phyloP scores from a whole-genome alignment of 2,888 invertebrate genomes.

The Papilio gigon region DNA sequence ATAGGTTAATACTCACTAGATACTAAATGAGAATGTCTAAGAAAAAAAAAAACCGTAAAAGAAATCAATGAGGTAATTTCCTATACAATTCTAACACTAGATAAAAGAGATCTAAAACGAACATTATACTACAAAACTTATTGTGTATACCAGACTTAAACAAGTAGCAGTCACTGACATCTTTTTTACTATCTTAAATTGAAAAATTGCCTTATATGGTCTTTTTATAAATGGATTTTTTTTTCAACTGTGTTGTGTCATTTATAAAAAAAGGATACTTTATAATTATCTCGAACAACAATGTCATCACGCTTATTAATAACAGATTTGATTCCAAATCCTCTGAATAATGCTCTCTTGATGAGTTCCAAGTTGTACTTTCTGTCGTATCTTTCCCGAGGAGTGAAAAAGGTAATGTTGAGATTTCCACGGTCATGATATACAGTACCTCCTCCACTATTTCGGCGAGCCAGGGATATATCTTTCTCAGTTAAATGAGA shows the following conservation, averaged over 20 bases:
- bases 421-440: slow-evolving; percentile 97
- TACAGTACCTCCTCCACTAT: slow-evolving; percentile 98
- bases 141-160: too few species aligned
- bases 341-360: slow-evolving; percentile 89
- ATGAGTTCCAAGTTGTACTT: slow-evolving; percentile 94
- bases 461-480: slow-evolving; percentile 91
- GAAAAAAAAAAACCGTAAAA: neutral
- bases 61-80: too few species aligned
- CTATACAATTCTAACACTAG: too few species aligned
- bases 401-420: slow-evolving; percentile 95
- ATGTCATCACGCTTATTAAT: slow-evolving; percentile 94
- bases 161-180: too few species aligned
- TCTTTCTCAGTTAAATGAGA: slow-evolving; percentile 84
- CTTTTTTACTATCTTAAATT: too few species aligned
- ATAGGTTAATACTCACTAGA: neutral
- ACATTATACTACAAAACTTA: too few species aligned
- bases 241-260: neutral
- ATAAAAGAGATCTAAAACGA: too few species aligned
- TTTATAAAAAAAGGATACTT: slow-evolving; percentile 81
- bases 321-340: slow-evolving; percentile 89
- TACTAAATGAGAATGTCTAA: neutral
- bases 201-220: too few species aligned
- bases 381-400: slow-evolving; percentile 91
- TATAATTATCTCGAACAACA: slow-evolving; percentile 88
- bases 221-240: neutral